These are phyloP conservation scores for Alentia gelatinosa DNA, from an alignment of 2,888 invertebrate genomes.

Conservation along the genomic window DNA sequence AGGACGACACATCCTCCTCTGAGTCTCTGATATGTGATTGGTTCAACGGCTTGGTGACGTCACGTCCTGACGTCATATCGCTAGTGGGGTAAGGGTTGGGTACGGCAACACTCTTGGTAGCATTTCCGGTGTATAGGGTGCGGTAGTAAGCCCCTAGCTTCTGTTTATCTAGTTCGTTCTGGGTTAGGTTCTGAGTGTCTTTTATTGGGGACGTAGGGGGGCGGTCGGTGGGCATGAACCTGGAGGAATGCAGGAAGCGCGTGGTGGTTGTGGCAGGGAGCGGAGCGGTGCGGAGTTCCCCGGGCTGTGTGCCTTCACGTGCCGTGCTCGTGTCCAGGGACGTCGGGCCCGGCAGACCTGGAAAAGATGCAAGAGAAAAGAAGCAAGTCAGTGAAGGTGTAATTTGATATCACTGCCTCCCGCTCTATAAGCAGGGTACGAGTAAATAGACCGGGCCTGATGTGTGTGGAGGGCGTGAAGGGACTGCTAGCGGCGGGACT, in stretches of 20 bases:
- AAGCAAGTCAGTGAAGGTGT: neutral
- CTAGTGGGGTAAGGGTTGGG: neutral
- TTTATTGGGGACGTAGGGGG: neutral
- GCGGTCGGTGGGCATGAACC: neutral
- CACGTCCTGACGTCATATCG: neutral
- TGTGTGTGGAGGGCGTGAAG: no score
- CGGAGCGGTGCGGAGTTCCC: neutral
- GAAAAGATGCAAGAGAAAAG: neutral
- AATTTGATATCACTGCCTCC: no score
- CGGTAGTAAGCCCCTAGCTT: conserved; percentile 37
- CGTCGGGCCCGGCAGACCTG: neutral
- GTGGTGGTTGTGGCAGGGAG: neutral
- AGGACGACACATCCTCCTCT: neutral
- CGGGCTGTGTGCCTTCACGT: neutral
- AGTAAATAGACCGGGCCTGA: no score
- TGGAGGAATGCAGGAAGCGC: neutral
- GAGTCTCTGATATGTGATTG: conserved; percentile 23
- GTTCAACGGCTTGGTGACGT: conserved; percentile 1
- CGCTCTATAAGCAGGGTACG: no score
- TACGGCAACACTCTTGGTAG: neutral
- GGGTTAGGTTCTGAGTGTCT: neutral
- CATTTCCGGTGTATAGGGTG: neutral
- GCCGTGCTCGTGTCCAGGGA: neutral
- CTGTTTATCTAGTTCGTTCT: neutral
- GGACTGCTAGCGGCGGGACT: no score